phyloP scores from a whole-genome alignment of 1,140 invertebrate genomes.

The Zaprionus taronus region DNA sequence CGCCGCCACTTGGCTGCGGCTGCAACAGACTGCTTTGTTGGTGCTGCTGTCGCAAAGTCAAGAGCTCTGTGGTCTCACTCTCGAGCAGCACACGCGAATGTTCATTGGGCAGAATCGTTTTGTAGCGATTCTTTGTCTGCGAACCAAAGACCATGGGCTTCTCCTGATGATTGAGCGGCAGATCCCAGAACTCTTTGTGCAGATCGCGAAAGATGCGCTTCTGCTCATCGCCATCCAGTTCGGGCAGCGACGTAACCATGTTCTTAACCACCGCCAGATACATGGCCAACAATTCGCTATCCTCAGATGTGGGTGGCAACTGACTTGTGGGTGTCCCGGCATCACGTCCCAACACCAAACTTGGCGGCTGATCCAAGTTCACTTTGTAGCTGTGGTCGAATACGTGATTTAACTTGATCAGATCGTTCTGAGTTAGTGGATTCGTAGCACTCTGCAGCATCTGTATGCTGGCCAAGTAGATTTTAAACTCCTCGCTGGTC shows the following conservation, averaged over 20 bases:
- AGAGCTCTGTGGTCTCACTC: constrained; percentile 70
- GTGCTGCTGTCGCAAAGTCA: constrained; percentile 56
- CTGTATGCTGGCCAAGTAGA: constrained; percentile 89
- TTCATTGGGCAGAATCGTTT: constrained; percentile 94
- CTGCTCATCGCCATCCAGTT: constrained; percentile 85
- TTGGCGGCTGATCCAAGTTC: constrained; percentile 66
- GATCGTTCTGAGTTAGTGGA: constrained; percentile 85
- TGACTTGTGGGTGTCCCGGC: constrained; percentile 63
- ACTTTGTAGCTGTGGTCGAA: constrained; percentile 85
- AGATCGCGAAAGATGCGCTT: constrained; percentile 90
- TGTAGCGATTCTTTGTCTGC: constrained; percentile 95
- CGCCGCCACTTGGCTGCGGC: neutral
- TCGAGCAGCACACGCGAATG: constrained; percentile 90
- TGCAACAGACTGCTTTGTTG: constrained; percentile 28
- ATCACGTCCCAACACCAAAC: constrained; percentile 56
- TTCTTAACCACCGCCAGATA: constrained; percentile 64
- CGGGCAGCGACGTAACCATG: constrained; percentile 53
- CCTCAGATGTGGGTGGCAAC: constrained; percentile 67
- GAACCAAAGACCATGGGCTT: constrained; percentile 94
- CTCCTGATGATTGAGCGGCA: constrained; percentile 95
- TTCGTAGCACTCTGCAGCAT: constrained; percentile 88
- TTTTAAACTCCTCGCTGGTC: constrained; percentile 88
- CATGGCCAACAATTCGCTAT: constrained; percentile 66
- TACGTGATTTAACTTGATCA: constrained; percentile 86
- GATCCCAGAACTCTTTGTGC: constrained; percentile 96